Conservation (phyloP, 2,797 vertebrate genomes). For the Danio tinwini region DNA sequence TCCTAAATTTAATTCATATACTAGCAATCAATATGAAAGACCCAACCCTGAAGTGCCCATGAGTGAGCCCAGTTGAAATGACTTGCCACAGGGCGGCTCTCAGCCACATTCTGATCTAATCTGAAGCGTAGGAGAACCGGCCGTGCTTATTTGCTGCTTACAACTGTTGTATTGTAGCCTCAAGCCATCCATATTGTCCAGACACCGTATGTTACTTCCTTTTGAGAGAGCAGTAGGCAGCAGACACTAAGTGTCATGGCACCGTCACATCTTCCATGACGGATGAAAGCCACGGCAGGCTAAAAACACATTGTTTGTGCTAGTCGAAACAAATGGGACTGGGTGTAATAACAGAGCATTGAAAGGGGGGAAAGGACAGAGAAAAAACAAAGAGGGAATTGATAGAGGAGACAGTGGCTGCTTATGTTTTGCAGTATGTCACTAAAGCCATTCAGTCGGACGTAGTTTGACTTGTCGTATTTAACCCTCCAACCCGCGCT, state of each 20-base stretch:
- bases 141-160: background rate
- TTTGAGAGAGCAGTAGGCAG: constrained; percentile 44
- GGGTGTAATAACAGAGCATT: constrained; percentile 64
- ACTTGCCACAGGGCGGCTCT: constrained; percentile 16
- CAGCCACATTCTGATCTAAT: constrained; percentile 26
- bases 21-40: constrained; percentile 7
- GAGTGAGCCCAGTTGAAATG: constrained; percentile 1
- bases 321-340: constrained; percentile 58
- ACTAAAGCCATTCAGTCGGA: constrained; percentile 72
- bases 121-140: constrained; percentile 4
- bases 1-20: background rate
- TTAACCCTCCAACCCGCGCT: constrained; percentile 69
- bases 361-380: constrained; percentile 57
- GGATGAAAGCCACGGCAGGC: constrained; percentile 60
- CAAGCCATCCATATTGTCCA: constrained; percentile 46
- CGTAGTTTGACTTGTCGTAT: constrained; percentile 73
- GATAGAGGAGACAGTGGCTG: constrained; percentile 72
- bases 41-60: background rate
- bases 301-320: constrained; percentile 68
- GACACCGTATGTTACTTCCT: constrained; percentile 31
- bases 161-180: constrained; percentile 37
- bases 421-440: constrained; percentile 68
- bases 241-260: constrained; percentile 58
- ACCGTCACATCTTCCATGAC: constrained; percentile 61
- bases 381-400: constrained; percentile 74